A percentile compares a stretch with the other conserved stretches of the same genome.
These are phyloP conservation scores for Lordiphosa andalusiaca DNA, from an alignment of 2,888 invertebrate genomes.

Conservation along the genomic window DNA sequence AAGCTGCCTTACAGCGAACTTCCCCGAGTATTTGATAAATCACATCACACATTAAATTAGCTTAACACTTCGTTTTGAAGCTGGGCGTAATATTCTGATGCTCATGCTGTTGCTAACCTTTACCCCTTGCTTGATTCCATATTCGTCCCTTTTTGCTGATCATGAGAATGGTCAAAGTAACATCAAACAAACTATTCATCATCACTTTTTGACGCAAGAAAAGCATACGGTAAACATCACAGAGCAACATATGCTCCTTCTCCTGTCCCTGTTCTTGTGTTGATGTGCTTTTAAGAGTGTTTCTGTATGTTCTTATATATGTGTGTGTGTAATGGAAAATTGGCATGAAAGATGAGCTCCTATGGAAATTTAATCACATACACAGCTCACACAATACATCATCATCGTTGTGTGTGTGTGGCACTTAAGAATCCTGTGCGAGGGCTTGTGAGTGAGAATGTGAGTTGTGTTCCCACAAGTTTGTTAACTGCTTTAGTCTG, in stretches of 20 bases:
- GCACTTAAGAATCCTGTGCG: conserved; percentile 58
- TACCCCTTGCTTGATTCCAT: too few species aligned
- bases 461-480: conserved; percentile 59
- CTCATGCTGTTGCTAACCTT: too few species aligned
- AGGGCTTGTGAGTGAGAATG: conserved; percentile 27
- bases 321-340: conserved; percentile 65
- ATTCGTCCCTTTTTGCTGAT: conserved; percentile 54
- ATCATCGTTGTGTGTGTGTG: conserved; percentile 51
- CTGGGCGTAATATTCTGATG: too few species aligned
- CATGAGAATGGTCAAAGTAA: conserved; percentile 69
- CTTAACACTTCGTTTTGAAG: too few species aligned
- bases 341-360: conserved; percentile 74
- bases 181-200: conserved; percentile 76
- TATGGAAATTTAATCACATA: conserved; percentile 76
- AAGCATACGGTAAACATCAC: conserved; percentile 52
- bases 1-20: too few species aligned
- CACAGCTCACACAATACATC: conserved; percentile 74
- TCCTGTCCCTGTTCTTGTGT: conserved; percentile 15
- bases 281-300: conserved; percentile 67
- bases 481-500: conserved; percentile 74
- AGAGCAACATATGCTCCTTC: conserved; percentile 32
- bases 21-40: too few species aligned
- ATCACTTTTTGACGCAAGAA: conserved; percentile 65
- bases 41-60: too few species aligned
- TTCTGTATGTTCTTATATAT: conserved; percentile 3